Base-by-base conservation (phyloP, 2,888 invertebrate genomes). In the Leptinotarsa haldemani region DNA sequence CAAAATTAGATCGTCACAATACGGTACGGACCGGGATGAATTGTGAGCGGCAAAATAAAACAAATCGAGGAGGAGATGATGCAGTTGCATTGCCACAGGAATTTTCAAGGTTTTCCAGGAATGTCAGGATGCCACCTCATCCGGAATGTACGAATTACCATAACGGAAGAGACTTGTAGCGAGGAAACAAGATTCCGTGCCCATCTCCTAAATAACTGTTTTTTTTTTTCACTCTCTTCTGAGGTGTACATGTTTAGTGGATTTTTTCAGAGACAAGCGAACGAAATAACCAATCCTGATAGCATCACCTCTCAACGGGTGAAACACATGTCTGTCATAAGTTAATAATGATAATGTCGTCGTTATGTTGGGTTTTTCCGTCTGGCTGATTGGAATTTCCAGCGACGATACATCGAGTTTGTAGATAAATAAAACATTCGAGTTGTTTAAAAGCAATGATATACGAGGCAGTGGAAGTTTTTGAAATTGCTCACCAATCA, bases 1-100 rank as follows among this genome's bases (percentile, higher is more conserved):
- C 70, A 73, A 74, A 77, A 69, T 74, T 77, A 77, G 70, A 73
- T 22, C 68, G 61, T 66, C 64, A 53, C 67, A 46, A 68, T 53
- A 53, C 12, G 20, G 18, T 61, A 9, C n/a, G n/a, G 56, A n/a
- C n/a, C 61, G 15, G 12, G 13, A 4, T 20, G 16, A 12, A 9
- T 50, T n/a, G 52, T 20, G 53, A 68, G 52, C 67, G 61, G 22
- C 53, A 48, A 30, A 53, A 68, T 56, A 25, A 18, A 47, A 15
- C 66, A 30, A 20, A 20, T 53, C 56, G 30, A 68, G 40, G 30
- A 40, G 30, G 9, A 9, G 40, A 40, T 9, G 40, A 40, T 40
- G 40, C 40, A 40, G 40, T 40, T 40, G 40, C 9, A 1, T 40
- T 40, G 40, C 40, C 2, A 40, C 40, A 40, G 12, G 4, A 16